A percentile compares a stretch with the other conserved stretches of the same genome.
These are phyloP conservation scores for Tethya wilhelma DNA, from an alignment of 37 sponge, comb jelly and placozoan genomes.

Conservation along the genomic window DNA sequence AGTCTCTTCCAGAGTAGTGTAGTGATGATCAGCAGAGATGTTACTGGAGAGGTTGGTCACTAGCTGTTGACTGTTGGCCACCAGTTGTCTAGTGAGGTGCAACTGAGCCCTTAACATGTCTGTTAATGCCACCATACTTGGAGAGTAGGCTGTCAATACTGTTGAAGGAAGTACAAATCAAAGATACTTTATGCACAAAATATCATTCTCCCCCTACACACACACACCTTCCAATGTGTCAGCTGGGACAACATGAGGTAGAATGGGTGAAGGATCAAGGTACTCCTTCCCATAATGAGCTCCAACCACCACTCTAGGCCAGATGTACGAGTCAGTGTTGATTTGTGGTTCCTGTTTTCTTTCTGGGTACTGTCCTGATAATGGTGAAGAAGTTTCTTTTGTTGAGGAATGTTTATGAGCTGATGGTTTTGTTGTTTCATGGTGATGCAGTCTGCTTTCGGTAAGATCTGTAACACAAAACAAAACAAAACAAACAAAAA, in stretches of 20 bases:
- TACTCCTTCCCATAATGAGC: background rate
- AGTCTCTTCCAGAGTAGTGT: constrained; percentile 68
- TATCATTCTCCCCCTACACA: background rate
- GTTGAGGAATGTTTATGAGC: too few species aligned
- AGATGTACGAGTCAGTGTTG: too few species aligned
- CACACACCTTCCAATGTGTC: constrained; percentile 37
- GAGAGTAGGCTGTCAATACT: constrained; percentile 19
- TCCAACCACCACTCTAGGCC: background rate
- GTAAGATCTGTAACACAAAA: too few species aligned
- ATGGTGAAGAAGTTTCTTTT: too few species aligned
- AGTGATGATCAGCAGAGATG: constrained; percentile 34
- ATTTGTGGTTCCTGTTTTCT: too few species aligned
- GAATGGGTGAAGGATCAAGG: constrained; percentile 16
- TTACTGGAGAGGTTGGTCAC: background rate
- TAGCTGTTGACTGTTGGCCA: constrained; percentile 6
- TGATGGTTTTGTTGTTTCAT: too few species aligned
- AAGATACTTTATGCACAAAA: background rate
- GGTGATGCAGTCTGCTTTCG: too few species aligned
- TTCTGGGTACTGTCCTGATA: too few species aligned
- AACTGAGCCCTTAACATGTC: constrained; percentile 44
- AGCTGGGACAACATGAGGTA: constrained; percentile 16
- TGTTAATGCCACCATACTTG: constrained; percentile 33
- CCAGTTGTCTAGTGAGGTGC: constrained; percentile 26
- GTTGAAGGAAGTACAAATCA: background rate
- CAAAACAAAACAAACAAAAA: too few species aligned